A percentile compares a stretch with the other conserved stretches of the same genome.
phyloP scores from a whole-genome alignment of 2,113 vertebrate species.

The Vulpes lagopus region DNA sequence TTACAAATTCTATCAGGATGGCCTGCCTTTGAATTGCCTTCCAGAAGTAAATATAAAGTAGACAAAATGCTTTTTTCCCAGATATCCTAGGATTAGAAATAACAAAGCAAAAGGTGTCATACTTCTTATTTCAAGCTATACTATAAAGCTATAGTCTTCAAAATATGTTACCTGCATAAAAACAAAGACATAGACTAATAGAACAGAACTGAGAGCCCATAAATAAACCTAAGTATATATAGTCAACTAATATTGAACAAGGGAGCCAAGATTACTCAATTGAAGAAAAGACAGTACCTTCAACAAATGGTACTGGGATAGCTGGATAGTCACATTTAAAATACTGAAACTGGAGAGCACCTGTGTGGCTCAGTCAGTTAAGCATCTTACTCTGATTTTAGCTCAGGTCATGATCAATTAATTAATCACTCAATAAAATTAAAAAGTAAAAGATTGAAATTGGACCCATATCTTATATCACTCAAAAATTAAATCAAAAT shows the following conservation, averaged over 20 bases:
- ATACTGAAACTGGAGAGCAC: not conserved
- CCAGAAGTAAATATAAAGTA: constrained; percentile 2
- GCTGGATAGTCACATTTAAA: not conserved
- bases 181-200: not conserved
- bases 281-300: not conserved
- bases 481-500: not conserved
- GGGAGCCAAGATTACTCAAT: not conserved
- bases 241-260: not conserved
- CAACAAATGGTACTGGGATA: not conserved
- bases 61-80: not conserved
- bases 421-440: no score
- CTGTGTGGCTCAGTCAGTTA: not conserved
- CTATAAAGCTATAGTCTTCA: not conserved
- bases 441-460: not conserved
- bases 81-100: not conserved
- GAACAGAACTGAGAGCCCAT: not conserved
- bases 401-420: not conserved
- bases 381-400: not conserved
- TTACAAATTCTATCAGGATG: not conserved
- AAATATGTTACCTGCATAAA: not conserved
- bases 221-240: not conserved
- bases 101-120: not conserved
- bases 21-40: not conserved
- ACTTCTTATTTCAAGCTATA: not conserved
- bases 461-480: not conserved